phyloP scores from a whole-genome alignment of 2,888 invertebrate species.

The Ischnus inquisitorius region DNA sequence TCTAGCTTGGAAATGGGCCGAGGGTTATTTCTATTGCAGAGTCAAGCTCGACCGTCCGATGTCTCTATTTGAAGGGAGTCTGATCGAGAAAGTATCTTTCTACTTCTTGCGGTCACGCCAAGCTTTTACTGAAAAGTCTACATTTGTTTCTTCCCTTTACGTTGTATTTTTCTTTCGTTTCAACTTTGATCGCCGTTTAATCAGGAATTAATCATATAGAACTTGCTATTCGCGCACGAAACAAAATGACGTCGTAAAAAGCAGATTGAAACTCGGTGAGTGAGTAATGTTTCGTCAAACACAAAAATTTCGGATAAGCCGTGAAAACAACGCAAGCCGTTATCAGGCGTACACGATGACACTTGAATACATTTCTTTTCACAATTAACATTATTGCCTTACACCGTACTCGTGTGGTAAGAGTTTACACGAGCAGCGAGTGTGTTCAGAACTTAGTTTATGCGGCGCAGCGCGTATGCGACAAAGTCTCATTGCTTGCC shows the following conservation, averaged over 20 bases:
- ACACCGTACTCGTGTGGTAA: background rate
- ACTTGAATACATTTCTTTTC: background rate
- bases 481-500: background rate
- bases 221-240: background rate
- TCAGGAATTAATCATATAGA: background rate
- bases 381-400: background rate
- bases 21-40: background rate
- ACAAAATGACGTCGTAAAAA: background rate
- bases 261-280: background rate
- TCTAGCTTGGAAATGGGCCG: background rate
- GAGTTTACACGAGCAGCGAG: slow-evolving; percentile 15
- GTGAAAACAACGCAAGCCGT: background rate
- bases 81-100: background rate
- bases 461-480: background rate
- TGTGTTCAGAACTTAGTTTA: slow-evolving; percentile 2
- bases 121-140: background rate
- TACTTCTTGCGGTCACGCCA: background rate
- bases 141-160: background rate
- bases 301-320: background rate
- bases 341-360: background rate
- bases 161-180: background rate
- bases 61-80: background rate
- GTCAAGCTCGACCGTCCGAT: background rate
- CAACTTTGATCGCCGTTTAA: background rate
- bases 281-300: background rate